Base-by-base conservation (phyloP, 2,797 vertebrate species). In the Siniperca obscura region DNA sequence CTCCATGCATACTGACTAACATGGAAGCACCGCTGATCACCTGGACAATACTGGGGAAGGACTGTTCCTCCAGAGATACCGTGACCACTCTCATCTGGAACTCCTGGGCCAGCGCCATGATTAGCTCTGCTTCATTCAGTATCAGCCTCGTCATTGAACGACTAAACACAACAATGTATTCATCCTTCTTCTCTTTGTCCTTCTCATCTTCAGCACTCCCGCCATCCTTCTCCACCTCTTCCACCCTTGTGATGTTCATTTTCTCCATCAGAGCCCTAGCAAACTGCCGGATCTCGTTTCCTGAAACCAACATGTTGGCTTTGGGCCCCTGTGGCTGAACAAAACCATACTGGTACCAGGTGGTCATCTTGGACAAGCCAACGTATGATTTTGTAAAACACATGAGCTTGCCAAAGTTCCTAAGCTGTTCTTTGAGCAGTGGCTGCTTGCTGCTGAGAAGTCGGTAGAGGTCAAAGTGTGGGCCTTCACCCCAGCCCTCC, bases 261-360 rank as follows among this genome's bases (percentile, higher is more conserved):
- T 94, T 97, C 48, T 96, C 96, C 90, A 92, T 95, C 88, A 99
- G 73, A 84, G 96, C 95, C 14, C 83, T 94, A 0, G 97, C 94
- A 84, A 99, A 99, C 89, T 98, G 97, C 5, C 97, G 96, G 87
- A 99, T 96, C 95, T 99, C 98, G 0, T 96, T 97, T 55, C 98
- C 98, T 0, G 98, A 99, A 78, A 99, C 96, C 44, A 99, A 90
- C 90, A 99, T 97, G 92, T 99, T 99, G 76, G 98, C 98, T 91
- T 99, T 99, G 0, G 98, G 98, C 5, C 98, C 98, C 87, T 99
- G 98, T 0, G 98, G 98, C 87, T 99, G 98, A 34, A 98, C 97
- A 80, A 99, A 99, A 14, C 98, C 98, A 0, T 99, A 99, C 86
- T 99, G 98, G 92, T 99, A 99, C 98, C 98, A 99, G 19, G 98